These are phyloP conservation scores for Acanthurus lineatus DNA, from an alignment of 2,797 vertebrate species.

Conservation along the genomic window DNA sequence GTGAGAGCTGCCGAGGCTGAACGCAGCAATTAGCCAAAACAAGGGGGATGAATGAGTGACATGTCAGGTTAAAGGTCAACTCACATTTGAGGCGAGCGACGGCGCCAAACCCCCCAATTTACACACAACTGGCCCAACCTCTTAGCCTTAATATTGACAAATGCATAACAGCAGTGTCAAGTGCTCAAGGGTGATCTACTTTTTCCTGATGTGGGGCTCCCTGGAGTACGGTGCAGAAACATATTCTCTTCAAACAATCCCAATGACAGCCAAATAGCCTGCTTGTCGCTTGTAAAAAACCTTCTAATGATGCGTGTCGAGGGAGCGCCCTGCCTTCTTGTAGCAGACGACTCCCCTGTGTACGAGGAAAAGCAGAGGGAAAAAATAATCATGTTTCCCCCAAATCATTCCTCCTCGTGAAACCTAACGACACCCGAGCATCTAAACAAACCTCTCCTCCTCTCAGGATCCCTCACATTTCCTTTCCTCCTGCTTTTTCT, in stretches of 20 bases:
- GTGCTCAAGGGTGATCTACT: conserved; percentile 88
- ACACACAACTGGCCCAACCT: conserved; percentile 76
- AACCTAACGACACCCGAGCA: conserved; percentile 72
- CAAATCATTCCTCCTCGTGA: conserved; percentile 82
- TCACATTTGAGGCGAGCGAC: conserved; percentile 62
- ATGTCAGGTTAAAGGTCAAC: conserved; percentile 77
- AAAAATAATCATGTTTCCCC: conserved; percentile 85
- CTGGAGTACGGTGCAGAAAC: conserved; percentile 90
- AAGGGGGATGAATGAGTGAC: conserved; percentile 73
- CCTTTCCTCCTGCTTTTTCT: conserved; percentile 63
- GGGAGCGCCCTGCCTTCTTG: conserved; percentile 92
- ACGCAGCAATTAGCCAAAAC: conserved; percentile 76
- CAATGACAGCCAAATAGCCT: conserved; percentile 96
- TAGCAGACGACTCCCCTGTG: conserved; percentile 89
- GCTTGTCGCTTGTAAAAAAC: conserved; percentile 94
- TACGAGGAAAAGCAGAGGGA: conserved; percentile 80
- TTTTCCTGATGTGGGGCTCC: conserved; percentile 88
- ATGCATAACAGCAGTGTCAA: conserved; percentile 89
- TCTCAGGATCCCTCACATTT: conserved; percentile 60
- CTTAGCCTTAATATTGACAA: conserved; percentile 90
- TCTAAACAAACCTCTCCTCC: conserved; percentile 77
- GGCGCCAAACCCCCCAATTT: conserved; percentile 77
- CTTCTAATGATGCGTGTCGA: conserved; percentile 95
- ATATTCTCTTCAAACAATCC: conserved; percentile 95
- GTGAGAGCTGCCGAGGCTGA: conserved; percentile 21